These are phyloP conservation scores for Tachuris rubrigastra DNA, from an alignment of 2,113 vertebrate genomes.

Conservation along the genomic window DNA sequence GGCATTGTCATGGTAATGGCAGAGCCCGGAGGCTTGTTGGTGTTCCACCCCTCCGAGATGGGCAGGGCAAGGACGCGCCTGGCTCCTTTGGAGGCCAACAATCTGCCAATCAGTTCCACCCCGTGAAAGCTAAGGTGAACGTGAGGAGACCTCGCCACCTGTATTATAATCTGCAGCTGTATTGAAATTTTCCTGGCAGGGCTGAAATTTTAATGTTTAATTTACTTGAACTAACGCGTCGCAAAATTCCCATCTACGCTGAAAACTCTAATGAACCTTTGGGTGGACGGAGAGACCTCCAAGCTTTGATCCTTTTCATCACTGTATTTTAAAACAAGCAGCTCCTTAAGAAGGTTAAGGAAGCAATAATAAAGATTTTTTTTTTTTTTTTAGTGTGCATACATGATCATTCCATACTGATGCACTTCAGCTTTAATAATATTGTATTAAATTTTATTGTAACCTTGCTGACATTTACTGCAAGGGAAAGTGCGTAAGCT, in stretches of 20 bases:
- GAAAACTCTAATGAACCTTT: conserved; percentile 41
- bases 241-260: conserved; percentile 17
- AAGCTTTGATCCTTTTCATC: conserved; percentile 24
- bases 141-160: conserved; percentile 40
- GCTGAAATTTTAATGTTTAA: conserved; percentile 47
- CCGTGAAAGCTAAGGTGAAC: conserved; percentile 43
- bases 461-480: conserved; percentile 62
- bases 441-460: conserved; percentile 60
- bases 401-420: conserved; percentile 54
- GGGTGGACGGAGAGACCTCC: conserved; percentile 44
- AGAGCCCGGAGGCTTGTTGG: background rate
- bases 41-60: background rate
- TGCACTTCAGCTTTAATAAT: conserved; percentile 64
- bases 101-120: conserved; percentile 42
- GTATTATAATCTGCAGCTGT: conserved; percentile 64
- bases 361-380: conserved; percentile 53
- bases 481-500: conserved; percentile 33
- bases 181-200: conserved; percentile 56
- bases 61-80: background rate
- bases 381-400: conserved; percentile 16
- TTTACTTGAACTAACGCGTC: conserved; percentile 60
- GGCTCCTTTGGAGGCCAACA: background rate
- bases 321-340: conserved; percentile 19
- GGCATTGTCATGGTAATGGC: conserved; percentile 56
- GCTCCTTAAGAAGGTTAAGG: conserved; percentile 62